A percentile compares a stretch with the other conserved stretches of the same genome.
Conservation (phyloP, 2,888 invertebrate genomes). For the Athrips mouffetella region DNA sequence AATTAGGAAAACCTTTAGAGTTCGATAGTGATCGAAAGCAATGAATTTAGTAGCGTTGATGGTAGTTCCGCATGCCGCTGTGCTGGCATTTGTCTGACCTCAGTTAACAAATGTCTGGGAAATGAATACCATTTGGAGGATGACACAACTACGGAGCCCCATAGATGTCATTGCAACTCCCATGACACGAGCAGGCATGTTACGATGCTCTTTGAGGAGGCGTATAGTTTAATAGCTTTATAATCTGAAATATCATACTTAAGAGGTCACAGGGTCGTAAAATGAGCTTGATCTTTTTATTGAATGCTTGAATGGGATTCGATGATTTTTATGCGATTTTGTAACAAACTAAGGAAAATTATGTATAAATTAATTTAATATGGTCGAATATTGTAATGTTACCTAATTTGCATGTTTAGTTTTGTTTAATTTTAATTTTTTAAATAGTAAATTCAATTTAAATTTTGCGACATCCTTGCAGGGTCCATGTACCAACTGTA, state of each 20-base stretch:
- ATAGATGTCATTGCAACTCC: constrained; percentile 13
- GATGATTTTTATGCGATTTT: too few species aligned
- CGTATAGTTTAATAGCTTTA: constrained; percentile 8
- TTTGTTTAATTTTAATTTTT: too few species aligned
- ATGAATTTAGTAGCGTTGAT: constrained; percentile 23
- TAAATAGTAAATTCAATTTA: too few species aligned
- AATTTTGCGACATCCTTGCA: too few species aligned
- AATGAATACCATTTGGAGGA: constrained; percentile 55
- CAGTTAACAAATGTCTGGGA: constrained; percentile 42
- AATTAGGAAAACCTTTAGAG: constrained; percentile 16
- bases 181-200: constrained; percentile 3
- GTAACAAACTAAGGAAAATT: too few species aligned
- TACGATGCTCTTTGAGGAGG: constrained; percentile 11
- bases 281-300: too few species aligned
- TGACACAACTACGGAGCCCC: constrained; percentile 44
- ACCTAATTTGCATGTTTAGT: too few species aligned
- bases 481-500: too few species aligned
- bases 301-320: too few species aligned
- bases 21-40: constrained; percentile 15
- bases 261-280: neutral
- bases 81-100: constrained; percentile 59
- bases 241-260: constrained; percentile 9
- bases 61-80: constrained; percentile 43
- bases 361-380: too few species aligned
- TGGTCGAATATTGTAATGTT: too few species aligned